Evolutionary conservation across 30 jellyfish, hydroid and myxozoan species (phyloP).

Genomic region (Cassiopea andromeda): DNA sequence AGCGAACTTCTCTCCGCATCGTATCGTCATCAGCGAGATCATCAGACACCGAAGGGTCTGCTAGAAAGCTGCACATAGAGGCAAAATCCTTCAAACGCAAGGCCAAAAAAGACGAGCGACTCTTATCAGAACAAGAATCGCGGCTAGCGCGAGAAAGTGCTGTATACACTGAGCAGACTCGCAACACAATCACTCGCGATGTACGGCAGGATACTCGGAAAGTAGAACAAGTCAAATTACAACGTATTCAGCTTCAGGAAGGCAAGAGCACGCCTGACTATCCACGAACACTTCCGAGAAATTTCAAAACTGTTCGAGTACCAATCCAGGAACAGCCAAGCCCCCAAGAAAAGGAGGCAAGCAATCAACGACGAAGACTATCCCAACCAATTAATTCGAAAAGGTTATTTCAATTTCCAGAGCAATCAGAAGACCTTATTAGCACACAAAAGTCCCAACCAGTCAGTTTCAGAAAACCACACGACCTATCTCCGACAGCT

Average conservation of each 20-base stretch:
- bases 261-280: slow-evolving; percentile 29
- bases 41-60: slow-evolving; percentile 18
- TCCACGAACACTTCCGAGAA: slow-evolving; percentile 51
- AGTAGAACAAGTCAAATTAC: slow-evolving; percentile 15
- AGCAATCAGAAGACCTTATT: slow-evolving; percentile 7
- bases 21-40: slow-evolving; percentile 50
- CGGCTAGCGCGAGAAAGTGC: slow-evolving; percentile 8
- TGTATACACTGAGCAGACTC: slow-evolving; percentile 36
- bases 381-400: slow-evolving; percentile 21
- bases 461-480: slow-evolving; percentile 18
- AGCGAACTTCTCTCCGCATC: slow-evolving; percentile 64
- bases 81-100: slow-evolving; percentile 58
- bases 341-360: neutral
- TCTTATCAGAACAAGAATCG: neutral
- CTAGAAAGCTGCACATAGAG: slow-evolving; percentile 39
- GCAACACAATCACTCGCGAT: slow-evolving; percentile 20
- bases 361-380: neutral
- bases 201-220: neutral
- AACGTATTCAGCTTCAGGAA: neutral
- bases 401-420: neutral
- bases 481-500: slow-evolving; percentile 36
- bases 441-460: slow-evolving; percentile 31
- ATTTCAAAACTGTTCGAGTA: slow-evolving; percentile 67
- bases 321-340: slow-evolving; percentile 52
- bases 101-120: neutral